Base-by-base conservation (phyloP, 1,140 invertebrate species). In the Gryllus bimaculatus region DNA sequence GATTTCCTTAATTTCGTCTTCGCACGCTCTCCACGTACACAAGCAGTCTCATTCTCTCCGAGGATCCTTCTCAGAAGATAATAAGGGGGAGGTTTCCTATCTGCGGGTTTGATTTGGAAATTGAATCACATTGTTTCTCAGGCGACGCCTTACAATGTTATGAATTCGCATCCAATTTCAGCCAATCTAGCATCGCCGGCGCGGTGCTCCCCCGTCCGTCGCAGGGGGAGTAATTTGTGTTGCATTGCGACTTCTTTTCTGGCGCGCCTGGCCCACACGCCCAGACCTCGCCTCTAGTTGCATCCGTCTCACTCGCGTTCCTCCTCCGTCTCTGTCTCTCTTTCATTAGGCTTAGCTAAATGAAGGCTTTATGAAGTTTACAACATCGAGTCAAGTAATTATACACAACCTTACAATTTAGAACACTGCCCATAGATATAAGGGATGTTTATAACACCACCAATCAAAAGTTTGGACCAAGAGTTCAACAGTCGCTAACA, bases 391-490 rank as follows among this genome's bases (percentile, higher is more conserved):
- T 66, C 54, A 66, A 66, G 54, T 66, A 66, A 66, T 66, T 66
- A 66, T 66, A 66, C 10, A 13, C 54, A 66, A 66, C 54, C 54
- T 66, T 66, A 66, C 54, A 66, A 66, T 66, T 66, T 66, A 66
- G 10, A 66, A 66, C 54, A 66, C 54, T 66, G 54, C 54, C 54
- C 54, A 66, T 66, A 66, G 54, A 66, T 66, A 66, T 66, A 18
- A 66, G 54, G 54, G 54, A 66, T 66, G 54, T 66, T 66, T 66
- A 66, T 66, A 66, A 66, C 54, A 66, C 54, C 54, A 66, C 54
- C 54, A 66, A 66, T 66, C 54, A 66, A 66, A 66, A 66, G 54
- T 66, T 66, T 66, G 54, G 54, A 66, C 54, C 54, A 66, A 66
- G 54, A 66, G 54, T 66, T 66, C 54, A 66, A 66, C 54, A 66